Evolutionary conservation across 2,113 vertebrate genomes (phyloP).

Genomic region (Crotalus tigris): DNA sequence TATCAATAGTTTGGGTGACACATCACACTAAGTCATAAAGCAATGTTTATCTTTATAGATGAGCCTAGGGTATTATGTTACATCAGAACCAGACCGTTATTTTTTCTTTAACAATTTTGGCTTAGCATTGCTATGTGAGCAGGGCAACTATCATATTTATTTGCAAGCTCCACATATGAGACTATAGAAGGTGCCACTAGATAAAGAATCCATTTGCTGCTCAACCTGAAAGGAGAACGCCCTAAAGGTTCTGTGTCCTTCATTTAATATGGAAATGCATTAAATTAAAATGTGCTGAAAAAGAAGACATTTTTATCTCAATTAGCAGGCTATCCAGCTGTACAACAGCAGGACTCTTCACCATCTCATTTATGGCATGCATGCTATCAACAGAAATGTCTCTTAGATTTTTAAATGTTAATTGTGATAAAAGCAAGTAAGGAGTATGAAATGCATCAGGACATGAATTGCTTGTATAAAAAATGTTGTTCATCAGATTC

Average conservation of each 20-base stretch:
- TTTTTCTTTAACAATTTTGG: not conserved
- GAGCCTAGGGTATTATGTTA: not conserved
- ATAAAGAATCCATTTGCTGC: not conserved
- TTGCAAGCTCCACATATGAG: not conserved
- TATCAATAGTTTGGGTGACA: not conserved
- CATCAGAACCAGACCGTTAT: not conserved
- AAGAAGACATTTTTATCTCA: not conserved
- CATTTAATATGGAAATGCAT: not conserved
- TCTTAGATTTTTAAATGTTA: not conserved
- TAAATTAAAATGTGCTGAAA: not conserved
- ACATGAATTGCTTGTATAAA: not conserved
- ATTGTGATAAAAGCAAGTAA: not conserved
- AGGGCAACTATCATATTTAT: not conserved
- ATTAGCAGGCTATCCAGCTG: not conserved
- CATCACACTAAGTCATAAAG: not conserved
- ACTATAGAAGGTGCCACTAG: not conserved
- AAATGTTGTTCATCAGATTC: not conserved
- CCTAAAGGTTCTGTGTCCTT: not conserved
- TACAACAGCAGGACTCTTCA: not conserved
- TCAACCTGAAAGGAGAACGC: not conserved
- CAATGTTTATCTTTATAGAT: not conserved
- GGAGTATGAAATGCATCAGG: not conserved
- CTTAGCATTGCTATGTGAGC: not conserved
- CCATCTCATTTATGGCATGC: not conserved
- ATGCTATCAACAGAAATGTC: not conserved